Evolutionary conservation across 2,888 invertebrate genomes (phyloP), one percentile per base, ranked within the genome.

Genomic region (Eilema sororculum): DNA sequence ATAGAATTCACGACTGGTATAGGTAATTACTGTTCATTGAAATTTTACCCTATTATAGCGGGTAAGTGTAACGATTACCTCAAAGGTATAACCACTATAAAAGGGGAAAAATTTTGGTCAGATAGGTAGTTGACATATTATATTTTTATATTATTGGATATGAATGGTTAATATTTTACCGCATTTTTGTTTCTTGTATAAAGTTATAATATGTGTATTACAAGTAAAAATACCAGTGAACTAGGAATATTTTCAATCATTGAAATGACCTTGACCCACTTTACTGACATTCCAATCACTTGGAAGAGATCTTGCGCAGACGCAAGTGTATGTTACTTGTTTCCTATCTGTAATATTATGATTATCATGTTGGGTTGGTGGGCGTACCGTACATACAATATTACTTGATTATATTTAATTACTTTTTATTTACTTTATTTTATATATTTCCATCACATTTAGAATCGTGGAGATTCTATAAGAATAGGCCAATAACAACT

Each of bases 231-330:
- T 24, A 57, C 9, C 22, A 58, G 25, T 24, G 25, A 24, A 58
- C 57, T 58, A 24, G 12, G 4, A 16, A 16, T 16, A 16, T 41
- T 58, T 58, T 24, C 4, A 58, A 25, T n/a, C 6, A 25, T 58
- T 60, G 61, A 69, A 82, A 84, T 87, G 88, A 87, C 87, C 87
- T 88, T 88, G 87, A 88, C 87, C 87, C 74, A 87, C 78, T 77
- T 87, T 68, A 59, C 61, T 68, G 6, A 62, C 75, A 65, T 73
- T 75, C 74, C 72, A 33, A 64, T 61, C 69, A 72, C 70, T 69
- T 60, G 16, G 25, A 65, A 60, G 24, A 30, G 8, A 58, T 25
- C 57, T 67, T 60, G 46, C 52, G 52, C 30, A 52, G 24, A 25
- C 59, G 52, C 69, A 62, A 22, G 24, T 65, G 25, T 25, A 68